These are phyloP conservation scores for Platycheirus rosarum DNA, from an alignment of 2,888 invertebrate genomes.

Conservation along the genomic window DNA sequence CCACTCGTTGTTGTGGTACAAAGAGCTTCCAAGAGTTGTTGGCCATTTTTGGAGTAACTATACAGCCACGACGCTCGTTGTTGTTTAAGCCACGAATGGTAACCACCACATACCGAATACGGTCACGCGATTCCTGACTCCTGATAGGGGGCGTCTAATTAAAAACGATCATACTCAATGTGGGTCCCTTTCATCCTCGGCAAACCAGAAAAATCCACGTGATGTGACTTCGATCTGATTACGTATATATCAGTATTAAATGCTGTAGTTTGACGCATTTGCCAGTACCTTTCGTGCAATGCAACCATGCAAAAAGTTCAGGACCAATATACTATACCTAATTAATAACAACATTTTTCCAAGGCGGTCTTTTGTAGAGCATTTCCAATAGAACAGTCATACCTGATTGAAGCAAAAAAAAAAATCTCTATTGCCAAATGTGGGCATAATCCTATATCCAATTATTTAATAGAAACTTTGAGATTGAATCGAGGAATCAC, in stretches of 20 bases:
- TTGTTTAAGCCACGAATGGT: constrained; percentile 15
- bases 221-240: constrained; percentile 67
- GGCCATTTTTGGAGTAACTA: constrained; percentile 18
- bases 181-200: constrained; percentile 24
- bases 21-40: constrained; percentile 20
- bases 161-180: constrained; percentile 54
- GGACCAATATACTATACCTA: constrained; percentile 52
- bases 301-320: constrained; percentile 39
- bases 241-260: constrained; percentile 48
- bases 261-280: constrained; percentile 54
- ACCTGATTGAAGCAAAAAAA: constrained; percentile 10
- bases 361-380: constrained; percentile 35
- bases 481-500: constrained; percentile 34
- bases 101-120: constrained; percentile 46
- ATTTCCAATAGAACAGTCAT: constrained; percentile 21
- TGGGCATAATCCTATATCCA: constrained; percentile 41
- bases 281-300: constrained; percentile 18
- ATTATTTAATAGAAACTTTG: constrained; percentile 27
- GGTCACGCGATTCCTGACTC: constrained; percentile 66
- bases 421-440: constrained; percentile 59
- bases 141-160: constrained; percentile 71
- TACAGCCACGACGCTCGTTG: constrained; percentile 12
- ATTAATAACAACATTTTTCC: constrained; percentile 60
- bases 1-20: constrained; percentile 39
- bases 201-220: constrained; percentile 19